Base-by-base conservation (phyloP, 2,888 invertebrate genomes). In the Drosophila gaucha region DNA sequence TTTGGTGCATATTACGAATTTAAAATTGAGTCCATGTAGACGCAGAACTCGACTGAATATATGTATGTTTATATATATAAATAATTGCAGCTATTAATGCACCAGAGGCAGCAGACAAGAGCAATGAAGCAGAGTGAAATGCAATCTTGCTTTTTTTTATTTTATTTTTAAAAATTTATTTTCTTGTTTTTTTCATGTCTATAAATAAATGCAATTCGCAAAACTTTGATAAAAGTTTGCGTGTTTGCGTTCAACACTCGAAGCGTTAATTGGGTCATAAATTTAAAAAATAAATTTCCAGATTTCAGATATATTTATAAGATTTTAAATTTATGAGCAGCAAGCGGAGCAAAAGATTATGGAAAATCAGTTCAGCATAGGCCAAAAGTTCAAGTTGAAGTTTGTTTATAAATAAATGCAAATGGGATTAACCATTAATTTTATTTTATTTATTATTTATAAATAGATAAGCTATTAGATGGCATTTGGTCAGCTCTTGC, bases 181-280 rank as follows among this genome's bases (percentile, higher is more conserved):
- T 26, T 10, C 4, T 18, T 28, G 12, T 4, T 28, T 26, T 10
- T 9, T 10, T 54, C 31, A 51, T 65, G 55, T 77, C 87, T 86
- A 80, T 67, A 84, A 80, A 80, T 80, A 80, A 66, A 59, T 80
- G 70, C 82, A 70, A 47, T 64, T 65, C 55, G 88, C 75, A 64
- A 80, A 86, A 84, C 70, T 58, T 59, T 85, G 88, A 85, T 85
- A 78, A 78, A 82, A 79, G 51, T 64, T 72, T 30, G 70, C 57
- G 75, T 62, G 70, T 52, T 43, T 47, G 63, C 78, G 65, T 79
- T 66, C 63, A 63, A 46, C 63, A 69, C 58, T 78, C 50, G 70
- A 60, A 71, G 79, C 83, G 77, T 79, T 82, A 82, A 82, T 82
- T 85, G 86, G 88, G 83, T 82, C 86, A 83, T 82, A 82, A 82